phyloP scores from a whole-genome alignment of 1,140 invertebrate genomes.

The Pectinophora gossypiella region DNA sequence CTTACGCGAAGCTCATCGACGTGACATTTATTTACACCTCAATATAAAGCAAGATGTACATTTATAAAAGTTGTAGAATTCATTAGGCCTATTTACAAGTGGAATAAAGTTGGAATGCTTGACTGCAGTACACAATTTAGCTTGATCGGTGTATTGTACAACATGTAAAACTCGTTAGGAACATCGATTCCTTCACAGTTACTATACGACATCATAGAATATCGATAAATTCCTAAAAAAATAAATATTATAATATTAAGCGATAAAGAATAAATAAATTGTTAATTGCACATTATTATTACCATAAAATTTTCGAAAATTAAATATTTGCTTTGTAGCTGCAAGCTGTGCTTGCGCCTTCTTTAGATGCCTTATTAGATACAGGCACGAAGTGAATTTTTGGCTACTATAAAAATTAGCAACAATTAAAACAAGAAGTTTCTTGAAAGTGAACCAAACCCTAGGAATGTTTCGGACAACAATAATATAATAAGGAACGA shows the following conservation, averaged over 20 bases:
- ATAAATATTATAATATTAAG: slow-evolving; percentile 64
- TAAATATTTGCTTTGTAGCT: slow-evolving; percentile 36
- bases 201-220: slow-evolving; percentile 44
- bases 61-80: slow-evolving; percentile 53
- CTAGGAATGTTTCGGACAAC: slow-evolving; percentile 65
- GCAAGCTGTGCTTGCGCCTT: slow-evolving; percentile 51
- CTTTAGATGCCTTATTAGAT: slow-evolving; percentile 30
- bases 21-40: slow-evolving; percentile 63
- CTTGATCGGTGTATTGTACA: slow-evolving; percentile 53
- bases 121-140: slow-evolving; percentile 57
- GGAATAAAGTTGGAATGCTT: slow-evolving; percentile 74
- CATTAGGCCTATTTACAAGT: slow-evolving; percentile 74
- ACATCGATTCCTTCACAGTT: slow-evolving; percentile 61
- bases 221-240: slow-evolving; percentile 65
- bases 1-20: slow-evolving; percentile 43
- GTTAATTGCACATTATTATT: slow-evolving; percentile 66
- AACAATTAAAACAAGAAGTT: slow-evolving; percentile 16
- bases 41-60: slow-evolving; percentile 65
- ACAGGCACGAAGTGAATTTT: slow-evolving; percentile 40
- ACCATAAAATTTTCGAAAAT: slow-evolving; percentile 62
- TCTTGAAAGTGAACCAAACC: slow-evolving; percentile 32
- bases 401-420: slow-evolving; percentile 4
- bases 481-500: slow-evolving; percentile 51
- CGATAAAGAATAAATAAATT: slow-evolving; percentile 67
- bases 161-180: slow-evolving; percentile 60